These are phyloP conservation scores for Elachura formosa DNA, from an alignment of 2,113 vertebrate species.

Conservation along the genomic window DNA sequence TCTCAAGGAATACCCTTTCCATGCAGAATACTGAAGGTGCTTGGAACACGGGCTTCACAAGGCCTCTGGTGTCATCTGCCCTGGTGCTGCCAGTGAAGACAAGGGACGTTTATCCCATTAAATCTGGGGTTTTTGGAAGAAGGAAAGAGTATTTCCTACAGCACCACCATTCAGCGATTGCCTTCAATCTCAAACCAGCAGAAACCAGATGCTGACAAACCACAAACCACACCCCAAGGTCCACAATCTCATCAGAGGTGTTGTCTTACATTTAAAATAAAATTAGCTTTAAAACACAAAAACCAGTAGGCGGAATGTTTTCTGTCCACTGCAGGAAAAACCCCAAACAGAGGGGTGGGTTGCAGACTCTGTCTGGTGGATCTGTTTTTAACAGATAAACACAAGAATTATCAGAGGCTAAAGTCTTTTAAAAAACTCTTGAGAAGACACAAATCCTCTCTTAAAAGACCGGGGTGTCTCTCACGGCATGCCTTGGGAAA, in stretches of 20 bases:
- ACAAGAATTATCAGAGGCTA: background rate
- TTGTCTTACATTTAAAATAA: background rate
- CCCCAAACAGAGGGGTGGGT: background rate
- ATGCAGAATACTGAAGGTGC: constrained; percentile 22
- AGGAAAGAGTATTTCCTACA: background rate
- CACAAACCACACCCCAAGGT: no score
- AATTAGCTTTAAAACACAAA: background rate
- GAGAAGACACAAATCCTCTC: background rate
- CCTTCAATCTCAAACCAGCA: background rate
- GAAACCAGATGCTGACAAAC: background rate
- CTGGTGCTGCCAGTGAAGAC: background rate
- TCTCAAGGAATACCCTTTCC: constrained; percentile 58
- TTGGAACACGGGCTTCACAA: background rate
- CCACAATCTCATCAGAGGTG: background rate
- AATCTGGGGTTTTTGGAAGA: background rate
- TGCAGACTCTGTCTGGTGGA: no score
- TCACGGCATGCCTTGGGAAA: background rate
- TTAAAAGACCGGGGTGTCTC: background rate
- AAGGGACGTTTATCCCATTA: background rate
- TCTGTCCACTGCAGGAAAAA: background rate
- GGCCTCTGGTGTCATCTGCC: background rate
- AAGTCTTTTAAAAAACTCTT: background rate
- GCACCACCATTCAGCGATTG: background rate
- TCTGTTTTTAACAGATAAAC: background rate
- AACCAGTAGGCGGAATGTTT: background rate